Conservation (phyloP, 2,888 invertebrate species). For the Epistrophe eligans region DNA sequence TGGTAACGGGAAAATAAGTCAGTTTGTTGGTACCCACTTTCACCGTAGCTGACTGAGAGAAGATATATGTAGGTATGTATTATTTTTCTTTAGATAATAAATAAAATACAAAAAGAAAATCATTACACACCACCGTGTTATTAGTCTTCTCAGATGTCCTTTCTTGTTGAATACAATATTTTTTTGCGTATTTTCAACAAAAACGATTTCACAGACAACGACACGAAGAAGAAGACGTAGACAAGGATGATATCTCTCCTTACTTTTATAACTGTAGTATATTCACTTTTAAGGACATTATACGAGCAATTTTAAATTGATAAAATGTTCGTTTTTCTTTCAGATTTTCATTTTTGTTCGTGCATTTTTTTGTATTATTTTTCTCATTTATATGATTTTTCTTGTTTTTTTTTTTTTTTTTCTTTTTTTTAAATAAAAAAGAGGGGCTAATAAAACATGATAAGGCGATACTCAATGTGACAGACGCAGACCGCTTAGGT, state of each 20-base stretch:
- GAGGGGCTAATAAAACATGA: conserved; percentile 25
- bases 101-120: conserved; percentile 53
- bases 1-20: conserved; percentile 34
- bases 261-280: conserved; percentile 17
- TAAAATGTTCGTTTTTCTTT: conserved; percentile 58
- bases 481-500: not conserved
- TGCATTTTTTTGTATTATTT: not conserved
- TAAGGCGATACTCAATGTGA: conserved; percentile 56
- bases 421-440: not conserved
- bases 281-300: conserved; percentile 69
- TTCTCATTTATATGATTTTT: conserved; percentile 21
- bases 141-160: conserved; percentile 66
- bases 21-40: conserved; percentile 19
- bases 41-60: conserved; percentile 12
- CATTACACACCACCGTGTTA: conserved; percentile 67
- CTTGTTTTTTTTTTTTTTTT: too few species aligned
- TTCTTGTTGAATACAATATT: conserved; percentile 50
- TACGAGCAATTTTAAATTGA: conserved; percentile 71
- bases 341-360: not conserved
- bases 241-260: conserved; percentile 18
- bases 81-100: conserved; percentile 32
- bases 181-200: not conserved
- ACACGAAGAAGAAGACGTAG: not conserved
- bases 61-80: not conserved
- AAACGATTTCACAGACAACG: not conserved